Evolutionary conservation across 2,888 invertebrate species (phyloP).

Genomic region (Pterostichus niger): DNA sequence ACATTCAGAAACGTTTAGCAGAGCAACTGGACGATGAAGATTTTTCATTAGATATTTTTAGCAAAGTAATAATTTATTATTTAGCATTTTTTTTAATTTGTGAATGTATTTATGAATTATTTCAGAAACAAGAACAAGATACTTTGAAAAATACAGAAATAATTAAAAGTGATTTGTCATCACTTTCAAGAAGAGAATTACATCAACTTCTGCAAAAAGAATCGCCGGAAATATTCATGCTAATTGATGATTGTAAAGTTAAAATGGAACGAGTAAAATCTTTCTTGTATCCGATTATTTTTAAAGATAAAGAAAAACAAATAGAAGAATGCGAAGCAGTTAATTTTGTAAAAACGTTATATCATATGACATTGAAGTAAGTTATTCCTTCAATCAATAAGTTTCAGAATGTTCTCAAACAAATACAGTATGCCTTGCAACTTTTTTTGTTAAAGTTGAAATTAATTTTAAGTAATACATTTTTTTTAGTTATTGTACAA

Average conservation of each 20-base stretch:
- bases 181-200: conserved; percentile 87
- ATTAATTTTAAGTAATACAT: too few species aligned
- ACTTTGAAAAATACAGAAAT: conserved; percentile 77
- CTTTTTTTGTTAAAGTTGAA: neutral
- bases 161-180: conserved; percentile 87
- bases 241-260: conserved; percentile 89
- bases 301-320: conserved; percentile 81
- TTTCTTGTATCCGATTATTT: conserved; percentile 84
- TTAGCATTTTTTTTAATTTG: neutral
- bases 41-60: conserved; percentile 82
- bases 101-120: conserved; percentile 64
- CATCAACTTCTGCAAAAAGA: conserved; percentile 89
- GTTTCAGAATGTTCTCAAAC: neutral
- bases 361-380: conserved; percentile 77
- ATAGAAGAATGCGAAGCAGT: conserved; percentile 84
- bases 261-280: conserved; percentile 79
- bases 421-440: neutral
- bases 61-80: conserved; percentile 73
- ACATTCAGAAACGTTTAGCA: conserved; percentile 87
- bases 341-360: conserved; percentile 83
- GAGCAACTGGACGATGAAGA: conserved; percentile 90
- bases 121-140: conserved; percentile 72
- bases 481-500: conserved; percentile 88
- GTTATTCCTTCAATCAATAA: conserved; percentile 67
- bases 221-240: conserved; percentile 90